A percentile compares a stretch with the other conserved stretches of the same genome.
phyloP scores from a whole-genome alignment of 2,888 invertebrate species.

The Melieria omissa region DNA sequence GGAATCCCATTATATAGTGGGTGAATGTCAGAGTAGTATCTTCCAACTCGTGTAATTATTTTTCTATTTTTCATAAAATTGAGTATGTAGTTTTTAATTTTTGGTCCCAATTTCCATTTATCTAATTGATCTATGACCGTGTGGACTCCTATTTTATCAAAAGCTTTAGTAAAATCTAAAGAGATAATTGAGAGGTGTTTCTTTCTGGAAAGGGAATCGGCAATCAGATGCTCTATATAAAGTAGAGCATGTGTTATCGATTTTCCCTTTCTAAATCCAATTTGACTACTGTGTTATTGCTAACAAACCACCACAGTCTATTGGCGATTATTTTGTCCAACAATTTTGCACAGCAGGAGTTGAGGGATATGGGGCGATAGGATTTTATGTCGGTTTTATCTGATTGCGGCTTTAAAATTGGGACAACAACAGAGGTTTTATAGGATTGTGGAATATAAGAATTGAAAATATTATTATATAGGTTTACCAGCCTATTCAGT shows the following conservation, averaged over 20 bases:
- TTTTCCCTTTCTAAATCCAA: not conserved
- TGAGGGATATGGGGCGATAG: not conserved
- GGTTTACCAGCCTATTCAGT: not conserved
- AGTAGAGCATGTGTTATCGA: not conserved
- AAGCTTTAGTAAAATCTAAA: no score
- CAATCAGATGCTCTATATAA: not conserved
- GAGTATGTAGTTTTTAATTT: not conserved
- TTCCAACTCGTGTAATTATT: no score
- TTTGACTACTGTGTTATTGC: not conserved
- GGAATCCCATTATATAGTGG: no score
- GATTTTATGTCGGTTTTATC: slow-evolving; percentile 1
- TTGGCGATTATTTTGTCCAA: not conserved
- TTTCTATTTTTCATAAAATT: no score
- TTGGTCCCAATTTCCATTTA: not conserved
- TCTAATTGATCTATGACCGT: not conserved
- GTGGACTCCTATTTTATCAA: no score
- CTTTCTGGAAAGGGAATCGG: not conserved
- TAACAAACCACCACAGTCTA: not conserved
- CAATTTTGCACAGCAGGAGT: not conserved
- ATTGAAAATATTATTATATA: not conserved
- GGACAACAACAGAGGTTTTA: not conserved
- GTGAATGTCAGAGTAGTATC: no score
- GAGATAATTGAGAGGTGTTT: not conserved
- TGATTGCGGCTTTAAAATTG: not conserved
- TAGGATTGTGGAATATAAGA: not conserved